phyloP scores from a whole-genome alignment of 2,113 vertebrate genomes.

The Nyctibius bracteatus region DNA sequence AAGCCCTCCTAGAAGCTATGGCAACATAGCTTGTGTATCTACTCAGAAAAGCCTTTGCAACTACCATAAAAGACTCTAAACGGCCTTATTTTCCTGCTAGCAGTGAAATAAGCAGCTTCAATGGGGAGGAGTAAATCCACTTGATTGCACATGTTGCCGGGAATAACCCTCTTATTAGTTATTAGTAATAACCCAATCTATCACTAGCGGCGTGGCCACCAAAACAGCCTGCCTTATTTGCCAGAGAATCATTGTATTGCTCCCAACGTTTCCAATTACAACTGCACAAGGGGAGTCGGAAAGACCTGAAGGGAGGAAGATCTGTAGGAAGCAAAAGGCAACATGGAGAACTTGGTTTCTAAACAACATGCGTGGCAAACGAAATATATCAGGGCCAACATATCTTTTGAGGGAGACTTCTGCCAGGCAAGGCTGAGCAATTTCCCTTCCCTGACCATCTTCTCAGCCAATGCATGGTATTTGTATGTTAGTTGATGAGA shows the following conservation, averaged over 20 bases:
- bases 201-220: not conserved
- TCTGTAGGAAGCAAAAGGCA: not conserved
- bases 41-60: constrained; percentile 14
- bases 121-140: constrained; percentile 48
- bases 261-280: not conserved
- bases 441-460: not conserved
- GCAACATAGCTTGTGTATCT: not conserved
- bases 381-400: accelerated
- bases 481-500: not conserved
- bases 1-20: not conserved
- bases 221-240: not conserved
- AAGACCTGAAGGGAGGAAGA: not conserved
- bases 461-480: not conserved
- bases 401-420: not conserved
- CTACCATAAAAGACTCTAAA: constrained; percentile 28
- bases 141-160: constrained; percentile 21
- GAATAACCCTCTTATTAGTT: constrained; percentile 20
- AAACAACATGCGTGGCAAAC: not conserved
- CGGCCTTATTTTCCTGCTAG: constrained; percentile 29
- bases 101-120: constrained; percentile 26
- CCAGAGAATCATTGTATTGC: not conserved
- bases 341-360: not conserved
- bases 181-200: constrained; percentile 12
- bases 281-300: not conserved
- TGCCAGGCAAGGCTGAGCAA: not conserved